Base-by-base conservation (phyloP, 2,113 vertebrate species). In the Falco punctatus region DNA sequence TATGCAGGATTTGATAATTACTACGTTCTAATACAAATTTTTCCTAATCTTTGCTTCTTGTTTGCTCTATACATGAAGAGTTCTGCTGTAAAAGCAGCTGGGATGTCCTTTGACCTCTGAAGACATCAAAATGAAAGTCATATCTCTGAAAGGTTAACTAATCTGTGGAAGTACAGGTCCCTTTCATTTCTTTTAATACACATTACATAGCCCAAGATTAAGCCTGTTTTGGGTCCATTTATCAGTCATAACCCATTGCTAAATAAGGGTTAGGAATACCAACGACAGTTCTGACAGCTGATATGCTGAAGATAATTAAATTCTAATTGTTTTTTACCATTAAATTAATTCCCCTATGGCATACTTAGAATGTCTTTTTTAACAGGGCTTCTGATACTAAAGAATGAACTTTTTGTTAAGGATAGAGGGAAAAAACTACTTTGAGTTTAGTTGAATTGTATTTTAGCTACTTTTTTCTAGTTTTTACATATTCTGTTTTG, bases 201-300 rank as follows among this genome's bases (percentile, higher is more conserved):
- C 28, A 54, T 55, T 42, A 81, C 24, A 77, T 32, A 90, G 15
- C 16, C 35, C 28, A 21, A 40, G 8, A 69, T 81, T 35, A 74
- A 96, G 46, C 32, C 13, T 84, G 69, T 73, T 85, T 75, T 64
- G 32, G 64, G 80, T 85, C 86, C 62, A 92, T 94, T 94, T 97
- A 97, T 97, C 95, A 93, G 81, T 72, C 92, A 86, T 48, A 94
- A 83, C 8, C 86, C 40, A 49, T 86, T 93, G 84, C 54, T 97
- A 96, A 96, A 94, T 96, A 95, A 94, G 52, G 67, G 44, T 88
- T 95, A 92, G 79, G 81, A 57, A 80, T 64, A 85, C 22, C 28
- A 87, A 72, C 38, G 96, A 84, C 57, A 78, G 11, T 66, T 95
- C 44, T 94, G 94, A 92, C 81, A 96, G 26, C 9, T 95, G 74